Percentiles rank a stretch among this genome's conserved stretches.
phyloP scores from a whole-genome alignment of 2,888 invertebrate species.

The Cryptocheilus praepositus region DNA sequence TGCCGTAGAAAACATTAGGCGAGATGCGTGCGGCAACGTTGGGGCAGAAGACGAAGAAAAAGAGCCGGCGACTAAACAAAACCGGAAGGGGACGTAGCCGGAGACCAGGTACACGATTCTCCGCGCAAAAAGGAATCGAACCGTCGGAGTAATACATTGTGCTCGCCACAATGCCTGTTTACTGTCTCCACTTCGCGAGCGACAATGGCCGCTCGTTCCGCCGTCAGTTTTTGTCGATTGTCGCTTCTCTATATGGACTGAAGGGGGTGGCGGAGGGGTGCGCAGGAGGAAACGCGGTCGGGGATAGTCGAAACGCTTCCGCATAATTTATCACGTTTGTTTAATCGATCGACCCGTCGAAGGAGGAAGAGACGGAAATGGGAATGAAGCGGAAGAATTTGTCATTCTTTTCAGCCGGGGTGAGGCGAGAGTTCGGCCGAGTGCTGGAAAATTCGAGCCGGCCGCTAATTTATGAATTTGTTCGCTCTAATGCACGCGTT shows the following conservation, averaged over 20 bases:
- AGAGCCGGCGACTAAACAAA: conserved; percentile 20
- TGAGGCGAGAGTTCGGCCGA: too few relatives aligned
- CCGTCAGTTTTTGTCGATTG: conserved; percentile 71
- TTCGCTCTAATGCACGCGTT: too few relatives aligned
- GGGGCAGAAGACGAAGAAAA: neutral
- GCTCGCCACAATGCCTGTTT: conserved; percentile 69
- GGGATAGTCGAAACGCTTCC: conserved; percentile 44
- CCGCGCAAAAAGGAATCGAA: conserved; percentile 62
- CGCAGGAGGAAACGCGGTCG: conserved; percentile 14
- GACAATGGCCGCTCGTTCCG: conserved; percentile 67
- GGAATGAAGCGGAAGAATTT: neutral
- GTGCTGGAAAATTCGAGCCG: too few relatives aligned
- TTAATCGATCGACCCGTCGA: conserved; percentile 60
- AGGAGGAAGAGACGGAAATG: neutral
- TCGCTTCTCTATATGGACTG: conserved; percentile 50
- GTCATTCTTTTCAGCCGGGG: too few relatives aligned
- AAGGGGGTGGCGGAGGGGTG: conserved; percentile 1
- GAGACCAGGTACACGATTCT: conserved; percentile 49
- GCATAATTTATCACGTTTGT: conserved; percentile 71
- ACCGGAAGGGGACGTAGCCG: conserved; percentile 24
- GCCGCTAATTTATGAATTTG: too few relatives aligned
- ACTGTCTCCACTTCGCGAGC: conserved; percentile 68
- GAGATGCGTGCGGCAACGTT: neutral
- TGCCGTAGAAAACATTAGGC: too few relatives aligned
- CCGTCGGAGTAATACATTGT: conserved; percentile 63